Evolutionary conservation across 2,113 vertebrate species (phyloP).

Genomic region (Salvelinus alpinus): DNA sequence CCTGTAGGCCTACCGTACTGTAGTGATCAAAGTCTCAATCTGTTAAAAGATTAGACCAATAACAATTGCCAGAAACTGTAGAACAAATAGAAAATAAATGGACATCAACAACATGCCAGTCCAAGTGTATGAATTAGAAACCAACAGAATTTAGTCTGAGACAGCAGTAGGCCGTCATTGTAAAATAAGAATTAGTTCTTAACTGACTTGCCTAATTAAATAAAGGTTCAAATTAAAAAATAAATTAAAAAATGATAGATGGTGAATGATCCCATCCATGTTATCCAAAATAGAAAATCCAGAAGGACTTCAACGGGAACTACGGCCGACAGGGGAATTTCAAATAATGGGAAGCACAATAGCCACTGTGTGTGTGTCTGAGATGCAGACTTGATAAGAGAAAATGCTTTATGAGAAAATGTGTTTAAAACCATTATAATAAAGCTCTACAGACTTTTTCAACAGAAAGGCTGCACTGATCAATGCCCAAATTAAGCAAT

Average conservation of each 20-base stretch:
- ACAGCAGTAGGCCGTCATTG: too few relatives aligned
- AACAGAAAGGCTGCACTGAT: conserved; percentile 14
- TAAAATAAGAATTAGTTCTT: too few relatives aligned
- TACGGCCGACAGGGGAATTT: conserved; percentile 22
- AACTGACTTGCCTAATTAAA: too few relatives aligned
- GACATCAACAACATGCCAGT: conserved; percentile 30
- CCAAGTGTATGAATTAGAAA: conserved; percentile 17
- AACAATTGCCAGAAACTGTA: conserved; percentile 27
- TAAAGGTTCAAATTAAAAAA: too few relatives aligned
- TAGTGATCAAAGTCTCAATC: background rate
- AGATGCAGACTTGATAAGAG: conserved; percentile 19
- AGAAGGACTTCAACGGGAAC: conserved; percentile 25
- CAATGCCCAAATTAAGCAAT: conserved; percentile 17
- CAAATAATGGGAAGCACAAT: conserved; percentile 21
- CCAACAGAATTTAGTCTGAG: conserved; percentile 30
- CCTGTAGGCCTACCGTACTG: too few relatives aligned
- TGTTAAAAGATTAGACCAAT: background rate
- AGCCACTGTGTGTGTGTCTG: background rate
- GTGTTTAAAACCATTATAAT: conserved; percentile 4
- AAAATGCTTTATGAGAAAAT: conserved; percentile 7
- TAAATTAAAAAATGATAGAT: background rate
- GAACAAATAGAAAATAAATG: conserved; percentile 39
- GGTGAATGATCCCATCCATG: conserved; percentile 26
- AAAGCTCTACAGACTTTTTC: conserved; percentile 3
- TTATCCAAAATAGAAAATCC: conserved; percentile 32